A percentile compares a stretch with the other conserved stretches of the same genome.
Evolutionary conservation across 2,797 vertebrate genomes (phyloP).

Genomic region (Peromyscus eremicus): DNA sequence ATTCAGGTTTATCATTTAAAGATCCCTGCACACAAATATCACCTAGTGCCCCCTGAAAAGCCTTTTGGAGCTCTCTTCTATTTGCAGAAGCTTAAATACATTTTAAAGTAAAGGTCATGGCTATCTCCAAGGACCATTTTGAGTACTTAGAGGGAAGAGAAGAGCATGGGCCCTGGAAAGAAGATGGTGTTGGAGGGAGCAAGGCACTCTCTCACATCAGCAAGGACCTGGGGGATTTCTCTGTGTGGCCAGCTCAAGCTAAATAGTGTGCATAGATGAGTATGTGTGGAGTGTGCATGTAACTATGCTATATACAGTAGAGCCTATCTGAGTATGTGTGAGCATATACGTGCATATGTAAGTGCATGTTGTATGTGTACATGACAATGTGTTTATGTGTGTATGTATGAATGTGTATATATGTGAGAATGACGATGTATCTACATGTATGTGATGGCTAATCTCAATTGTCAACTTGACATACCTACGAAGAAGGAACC

Average conservation of each 20-base stretch:
- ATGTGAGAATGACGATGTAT: background rate
- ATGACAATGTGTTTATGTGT: background rate
- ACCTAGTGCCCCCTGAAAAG: conserved; percentile 60
- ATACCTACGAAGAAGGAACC: background rate
- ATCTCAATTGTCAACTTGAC: background rate
- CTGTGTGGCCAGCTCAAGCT: background rate
- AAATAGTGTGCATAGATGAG: background rate
- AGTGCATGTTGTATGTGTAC: conserved; percentile 11
- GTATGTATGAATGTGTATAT: background rate
- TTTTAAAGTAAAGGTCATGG: conserved; percentile 30
- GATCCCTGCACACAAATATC: conserved; percentile 77
- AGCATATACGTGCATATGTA: background rate
- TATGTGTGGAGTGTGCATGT: background rate
- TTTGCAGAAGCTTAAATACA: conserved; percentile 69
- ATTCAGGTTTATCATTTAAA: background rate
- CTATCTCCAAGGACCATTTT: conserved; percentile 56
- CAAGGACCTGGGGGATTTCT: too few relatives aligned
- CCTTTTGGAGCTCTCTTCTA: conserved; percentile 58
- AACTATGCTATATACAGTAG: background rate
- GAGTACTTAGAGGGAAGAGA: conserved; percentile 38
- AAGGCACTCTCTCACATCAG: background rate
- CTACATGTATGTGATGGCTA: background rate
- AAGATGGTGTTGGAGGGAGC: background rate
- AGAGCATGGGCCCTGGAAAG: background rate
- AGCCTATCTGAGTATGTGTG: background rate